These are phyloP conservation scores for Chaetogeoica ovagalla DNA, from an alignment of 2,888 invertebrate genomes.

Conservation along the genomic window DNA sequence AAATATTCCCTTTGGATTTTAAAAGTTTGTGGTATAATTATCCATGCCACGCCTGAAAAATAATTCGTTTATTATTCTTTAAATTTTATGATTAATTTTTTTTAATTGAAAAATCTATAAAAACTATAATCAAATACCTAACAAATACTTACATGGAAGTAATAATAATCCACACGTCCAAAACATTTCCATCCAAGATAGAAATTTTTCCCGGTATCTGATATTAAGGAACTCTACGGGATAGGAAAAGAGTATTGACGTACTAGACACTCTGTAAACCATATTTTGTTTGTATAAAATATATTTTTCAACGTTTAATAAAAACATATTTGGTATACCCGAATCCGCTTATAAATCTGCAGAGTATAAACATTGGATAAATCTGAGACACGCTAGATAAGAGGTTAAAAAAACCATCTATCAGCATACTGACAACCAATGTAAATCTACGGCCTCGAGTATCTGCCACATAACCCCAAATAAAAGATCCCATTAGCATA, in stretches of 20 bases:
- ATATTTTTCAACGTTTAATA: background rate
- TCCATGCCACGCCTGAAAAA: conserved; percentile 73
- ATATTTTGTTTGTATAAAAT: background rate
- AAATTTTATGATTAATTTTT: background rate
- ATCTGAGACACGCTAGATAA: conserved; percentile 76
- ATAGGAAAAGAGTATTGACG: conserved; percentile 74
- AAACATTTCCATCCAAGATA: conserved; percentile 85
- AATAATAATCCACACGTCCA: conserved; percentile 79
- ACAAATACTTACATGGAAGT: conserved; percentile 67
- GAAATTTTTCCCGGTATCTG: conserved; percentile 76
- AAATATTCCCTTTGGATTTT: conserved; percentile 65
- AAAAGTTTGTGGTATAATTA: conserved; percentile 73
- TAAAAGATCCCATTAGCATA: conserved; percentile 80
- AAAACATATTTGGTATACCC: conserved; percentile 66
- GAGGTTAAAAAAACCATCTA: conserved; percentile 74
- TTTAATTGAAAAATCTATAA: background rate
- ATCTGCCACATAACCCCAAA: conserved; percentile 83
- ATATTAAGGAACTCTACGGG: conserved; percentile 80
- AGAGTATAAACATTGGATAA: conserved; percentile 71
- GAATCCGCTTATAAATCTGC: conserved; percentile 78
- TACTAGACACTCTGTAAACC: conserved; percentile 57
- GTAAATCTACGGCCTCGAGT: conserved; percentile 78
- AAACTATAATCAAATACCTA: no score
- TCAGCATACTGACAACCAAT: conserved; percentile 71
- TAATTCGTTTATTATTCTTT: background rate